Base-by-base conservation (phyloP, 1,140 invertebrate species). In the Caenorhabditis brenneri region DNA sequence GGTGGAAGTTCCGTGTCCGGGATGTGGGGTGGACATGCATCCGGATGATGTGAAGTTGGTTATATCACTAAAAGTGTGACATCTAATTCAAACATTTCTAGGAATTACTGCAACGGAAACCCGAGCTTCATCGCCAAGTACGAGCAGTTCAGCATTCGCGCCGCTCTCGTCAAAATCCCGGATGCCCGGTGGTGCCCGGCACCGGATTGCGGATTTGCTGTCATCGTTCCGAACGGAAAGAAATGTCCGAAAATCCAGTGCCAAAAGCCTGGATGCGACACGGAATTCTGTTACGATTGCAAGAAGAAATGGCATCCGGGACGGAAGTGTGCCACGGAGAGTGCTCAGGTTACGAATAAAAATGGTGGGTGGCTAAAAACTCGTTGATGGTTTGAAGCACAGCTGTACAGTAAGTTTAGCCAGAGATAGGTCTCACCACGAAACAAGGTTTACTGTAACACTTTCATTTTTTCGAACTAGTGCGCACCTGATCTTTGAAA, bases 171-270 rank as follows among this genome's bases (percentile, higher is more conserved):
- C 22, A 39, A 22, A 15, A 24, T 42, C 3, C 36, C 16, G 4
- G 33, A 42, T 0, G 36, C n/a, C 7, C 33, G 65, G 15, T 74
- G 36, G 36, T 74, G 65, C 22, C 65, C 65, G 0, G 65, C 65
- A 7, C 65, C 65, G 9, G 65, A 74, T n/a, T 74, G 65, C 65
- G 65, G 65, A 42, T 74, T 74, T 24, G 65, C 65, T 24, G 33
- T 74, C 16, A 74, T 74, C 33, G 33, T 74, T 1, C 65, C 65
- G 12, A 42, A 74, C 24, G 65, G 65, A 12, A 15, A 46, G 3
- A 42, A 31, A 15, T 74, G 65, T 15, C 65, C 65, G 22, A n/a
- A 24, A 24, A 74, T 74, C 36, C 10, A 22, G 6, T 74, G 65
- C n/a, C 36, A 74, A 19, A 5, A n/a, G 19, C 36, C 36, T 3